Evolutionary conservation across 2,113 vertebrate genomes (phyloP), one percentile per base, ranked within the genome.

Genomic region (Syrmaticus mikado): DNA sequence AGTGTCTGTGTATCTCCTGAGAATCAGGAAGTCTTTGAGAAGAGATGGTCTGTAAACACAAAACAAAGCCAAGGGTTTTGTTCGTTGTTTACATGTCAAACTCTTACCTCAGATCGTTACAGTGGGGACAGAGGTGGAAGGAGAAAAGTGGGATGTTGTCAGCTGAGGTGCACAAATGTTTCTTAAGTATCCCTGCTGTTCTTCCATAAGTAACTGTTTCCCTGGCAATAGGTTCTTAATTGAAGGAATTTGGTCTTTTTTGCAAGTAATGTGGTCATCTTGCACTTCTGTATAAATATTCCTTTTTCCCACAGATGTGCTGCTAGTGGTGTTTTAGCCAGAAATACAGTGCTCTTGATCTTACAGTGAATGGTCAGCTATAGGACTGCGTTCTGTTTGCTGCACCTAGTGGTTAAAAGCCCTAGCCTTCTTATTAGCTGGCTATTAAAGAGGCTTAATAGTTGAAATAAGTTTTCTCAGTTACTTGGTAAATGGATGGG

Each of bases 381-480:
- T 32, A 40, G 40, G 32, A 18, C 45, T 85, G 8, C 8, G 0
- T 65, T 78, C 11, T 73, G 30, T 50, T 67, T 72, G 48, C 5
- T 82, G n/a, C 38, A 3, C 6, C 19, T 58, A 0, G 0, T 41
- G 66, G 10, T 50, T 45, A 58, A 73, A 80, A 90, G 55, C 48
- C 32, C 30, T 52, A 65, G 28, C 25, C 13, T 14, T 60, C 77
- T 70, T 82, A 8, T 40, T 40, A n/a, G 20, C 43, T 72, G 66
- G 4, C 32, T 72, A 3, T 20, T 53, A 10, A 72, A 70, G 50
- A 66, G 17, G 41, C 13, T 68, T 58, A 7, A 34, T 14, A 40
- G 43, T 43, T 80, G 9, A 32, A 68, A 46, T 25, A 30, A 83
- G 40, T 85, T 85, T 73, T 67, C 19, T 79, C 36, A 60, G 46